These are phyloP conservation scores for Calephelis virginiensis DNA, from an alignment of 1,140 invertebrate species.

Conservation along the genomic window DNA sequence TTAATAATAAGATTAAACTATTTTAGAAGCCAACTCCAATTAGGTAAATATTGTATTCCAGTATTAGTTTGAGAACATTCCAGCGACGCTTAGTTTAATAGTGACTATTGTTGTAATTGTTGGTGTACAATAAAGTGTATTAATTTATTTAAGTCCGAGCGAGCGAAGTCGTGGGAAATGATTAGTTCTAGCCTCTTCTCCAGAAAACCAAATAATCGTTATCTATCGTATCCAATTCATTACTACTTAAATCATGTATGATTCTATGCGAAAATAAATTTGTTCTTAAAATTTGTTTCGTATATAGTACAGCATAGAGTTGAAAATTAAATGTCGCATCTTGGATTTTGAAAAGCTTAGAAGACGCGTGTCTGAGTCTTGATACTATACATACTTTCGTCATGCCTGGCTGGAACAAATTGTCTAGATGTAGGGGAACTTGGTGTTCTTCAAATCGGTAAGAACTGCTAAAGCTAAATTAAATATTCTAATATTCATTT, in stretches of 20 bases:
- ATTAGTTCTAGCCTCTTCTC: conserved; percentile 4
- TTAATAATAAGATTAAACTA: too few species aligned
- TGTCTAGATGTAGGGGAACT: conserved; percentile 55
- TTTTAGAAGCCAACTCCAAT: too few species aligned
- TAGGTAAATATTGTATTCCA: too few species aligned
- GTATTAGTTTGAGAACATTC: too few species aligned
- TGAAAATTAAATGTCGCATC: background rate
- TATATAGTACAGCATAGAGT: conserved; percentile 7
- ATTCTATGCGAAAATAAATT: conserved; percentile 14
- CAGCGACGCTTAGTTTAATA: too few species aligned
- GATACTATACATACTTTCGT: conserved; percentile 61
- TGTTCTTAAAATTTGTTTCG: background rate
- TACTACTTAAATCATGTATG: background rate
- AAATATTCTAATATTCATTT: too few species aligned
- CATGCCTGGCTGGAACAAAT: conserved; percentile 71
- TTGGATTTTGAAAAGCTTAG: conserved; percentile 46
- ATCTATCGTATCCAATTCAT: conserved; percentile 4
- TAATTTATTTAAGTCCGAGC: too few species aligned
- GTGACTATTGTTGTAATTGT: too few species aligned
- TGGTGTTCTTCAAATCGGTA: conserved; percentile 32
- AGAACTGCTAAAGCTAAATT: conserved; percentile 4
- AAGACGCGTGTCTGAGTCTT: conserved; percentile 59
- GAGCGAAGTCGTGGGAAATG: too few species aligned
- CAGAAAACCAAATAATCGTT: conserved; percentile 5
- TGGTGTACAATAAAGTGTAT: too few species aligned